Base-by-base conservation (phyloP, 2,888 invertebrate genomes). In the Eristalis intricaria region DNA sequence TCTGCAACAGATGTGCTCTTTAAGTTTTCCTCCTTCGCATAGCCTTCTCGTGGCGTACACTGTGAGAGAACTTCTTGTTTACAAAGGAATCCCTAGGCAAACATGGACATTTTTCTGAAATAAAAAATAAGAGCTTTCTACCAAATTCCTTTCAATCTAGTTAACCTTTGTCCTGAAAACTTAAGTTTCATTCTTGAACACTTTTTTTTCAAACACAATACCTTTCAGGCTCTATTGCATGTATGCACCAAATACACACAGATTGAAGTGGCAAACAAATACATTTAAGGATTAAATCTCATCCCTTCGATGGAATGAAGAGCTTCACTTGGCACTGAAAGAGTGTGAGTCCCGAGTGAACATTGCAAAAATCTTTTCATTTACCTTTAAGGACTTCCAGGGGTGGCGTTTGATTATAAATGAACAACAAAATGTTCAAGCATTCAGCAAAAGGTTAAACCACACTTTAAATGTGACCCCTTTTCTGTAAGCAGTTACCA, bases 391-490 rank as follows among this genome's bases (percentile, higher is more conserved):
- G 86, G 79, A 87, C 50, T 43, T 75, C 58, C 71, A 43, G 38
- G 8, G 19, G 60, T 76, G 68, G 79, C 56, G 65, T 76, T 84
- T 80, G 76, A 84, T 83, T 73, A 84, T 80, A 84, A 80, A 73
- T 84, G 38, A 60, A 76, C 75, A 83, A 66, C 73, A 73, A 76
- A 65, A 76, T 56, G 64, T 19, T 65, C 43, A 23, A 50, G 35
- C 56, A 7, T 5, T 58, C 40, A 23, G 58, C 68, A 77, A 83
- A 87, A 87, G 86, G 87, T 87, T 87, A 87, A 87, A 84, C 84
- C 79, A 84, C 87, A 87, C 84, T 87, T 87, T 84, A 84, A 87
- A 87, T 73, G 84, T 87, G 84, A 84, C 84, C 87, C 87, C 84
- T 80, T 87, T 32, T 84, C 75, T 60, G 58, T 26, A 50, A 50